Base-by-base conservation (phyloP, 2,797 vertebrate species). In the Myotis myotis region DNA sequence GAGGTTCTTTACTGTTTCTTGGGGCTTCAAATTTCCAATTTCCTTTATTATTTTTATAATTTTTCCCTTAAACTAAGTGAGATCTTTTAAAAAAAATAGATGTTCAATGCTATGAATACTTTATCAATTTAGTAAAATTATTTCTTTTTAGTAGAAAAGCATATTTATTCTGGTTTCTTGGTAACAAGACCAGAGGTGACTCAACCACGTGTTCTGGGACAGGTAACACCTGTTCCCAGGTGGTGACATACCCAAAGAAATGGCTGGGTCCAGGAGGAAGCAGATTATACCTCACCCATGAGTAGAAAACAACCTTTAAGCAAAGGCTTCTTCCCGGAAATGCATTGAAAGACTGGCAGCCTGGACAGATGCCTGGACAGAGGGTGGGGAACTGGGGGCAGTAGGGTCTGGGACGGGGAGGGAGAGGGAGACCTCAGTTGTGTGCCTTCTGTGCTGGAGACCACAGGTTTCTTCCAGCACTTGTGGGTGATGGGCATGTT, bases 61-160 rank as follows among this genome's bases (percentile, higher is more conserved):
- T 83, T 95, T 87, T 78, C 49, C 84, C 49, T 47, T 85, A 55
- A 94, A 92, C 33, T 23, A 87, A 84, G 22, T 82, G 41, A 3
- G 30, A 36, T 84, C 49, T 62, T 94, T 92, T 72, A 38, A 72
- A 93, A 64, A 64, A 53, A 84, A 57, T 87, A 87, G 90, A 79
- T 33, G 68, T 87, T 57, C 44, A 68, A 55, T 66, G 17, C 94
- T 74, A 6, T 68, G 62, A 87, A 51, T 93, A 44, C 20, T 78
- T 55, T 51, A 68, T 36, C 38, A 17, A 71, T 76, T 95, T 83
- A 80, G 62, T 78, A 66, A 93, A 74, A 36, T 76, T 53, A 76
- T 66, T 95, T 92, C 49, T 95, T 96, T 96, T 95, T 74, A 94
- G 81, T 71, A 72, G 88, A 88, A 96, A 93, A 72, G 76, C 49